Conservation (phyloP, 2,888 invertebrate genomes). For the Rhopalosiphum nymphaeae region DNA sequence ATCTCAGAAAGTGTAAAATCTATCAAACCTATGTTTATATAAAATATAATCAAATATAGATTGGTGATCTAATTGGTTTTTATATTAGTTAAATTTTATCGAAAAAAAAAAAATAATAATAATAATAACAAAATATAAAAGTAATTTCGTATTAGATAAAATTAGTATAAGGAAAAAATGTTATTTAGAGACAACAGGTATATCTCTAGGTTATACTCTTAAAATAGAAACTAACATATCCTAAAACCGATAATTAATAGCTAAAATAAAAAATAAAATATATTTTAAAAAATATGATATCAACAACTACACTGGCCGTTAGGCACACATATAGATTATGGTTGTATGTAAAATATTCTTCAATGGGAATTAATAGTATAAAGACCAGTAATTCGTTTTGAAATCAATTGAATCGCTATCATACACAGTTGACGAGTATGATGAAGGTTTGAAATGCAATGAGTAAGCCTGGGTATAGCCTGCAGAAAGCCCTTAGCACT, state of each 20-base stretch:
- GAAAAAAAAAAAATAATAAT: too few species aligned
- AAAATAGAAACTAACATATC: not conserved
- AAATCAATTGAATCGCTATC: not conserved
- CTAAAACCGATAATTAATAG: not conserved
- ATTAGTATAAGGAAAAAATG: not conserved
- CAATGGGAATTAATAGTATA: not conserved
- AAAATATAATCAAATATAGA: too few species aligned
- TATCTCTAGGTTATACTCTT: too few species aligned
- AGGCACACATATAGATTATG: not conserved
- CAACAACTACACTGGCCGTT: not conserved
- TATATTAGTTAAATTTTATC: not conserved
- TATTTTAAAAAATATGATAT: not conserved
- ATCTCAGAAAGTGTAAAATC: not conserved
- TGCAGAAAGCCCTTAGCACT: not conserved
- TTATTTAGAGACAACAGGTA: not conserved
- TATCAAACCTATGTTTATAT: not conserved
- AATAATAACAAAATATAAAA: too few species aligned
- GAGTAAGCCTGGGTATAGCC: not conserved
- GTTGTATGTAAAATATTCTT: not conserved
- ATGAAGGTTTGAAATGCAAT: not conserved
- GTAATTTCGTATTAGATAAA: not conserved
- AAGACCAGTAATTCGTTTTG: not conserved
- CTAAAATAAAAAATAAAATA: not conserved
- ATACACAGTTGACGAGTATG: not conserved
- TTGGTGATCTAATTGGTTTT: not conserved